Percentiles rank a stretch among this genome's conserved stretches.
These are phyloP conservation scores for Ennomos fuscantarius DNA, from an alignment of 2,888 invertebrate genomes.

Conservation along the genomic window DNA sequence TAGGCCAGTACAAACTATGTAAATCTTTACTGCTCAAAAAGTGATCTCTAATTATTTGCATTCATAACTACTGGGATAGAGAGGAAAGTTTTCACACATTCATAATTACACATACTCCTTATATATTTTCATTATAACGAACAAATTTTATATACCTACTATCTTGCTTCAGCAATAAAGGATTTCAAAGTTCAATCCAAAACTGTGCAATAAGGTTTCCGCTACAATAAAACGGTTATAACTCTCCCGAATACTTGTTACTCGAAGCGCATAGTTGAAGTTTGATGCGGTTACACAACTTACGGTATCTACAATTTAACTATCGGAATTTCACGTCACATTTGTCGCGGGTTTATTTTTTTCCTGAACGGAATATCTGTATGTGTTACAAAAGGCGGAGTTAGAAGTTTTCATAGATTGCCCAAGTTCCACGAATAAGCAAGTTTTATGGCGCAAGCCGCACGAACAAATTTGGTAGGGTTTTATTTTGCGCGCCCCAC, in stretches of 20 bases:
- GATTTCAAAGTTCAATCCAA: not conserved
- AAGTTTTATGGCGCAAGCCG: slow-evolving; percentile 58
- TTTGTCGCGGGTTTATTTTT: slow-evolving; percentile 50
- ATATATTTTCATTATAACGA: too few relatives aligned
- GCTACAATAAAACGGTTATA: slow-evolving; percentile 29
- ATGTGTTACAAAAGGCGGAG: slow-evolving; percentile 47
- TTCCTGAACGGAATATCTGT: slow-evolving; percentile 48
- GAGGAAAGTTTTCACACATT: too few relatives aligned
- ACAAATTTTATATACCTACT: too few relatives aligned
- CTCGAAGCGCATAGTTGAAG: slow-evolving; percentile 27
- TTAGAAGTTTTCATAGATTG: slow-evolving; percentile 58
- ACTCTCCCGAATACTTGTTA: slow-evolving; percentile 22
- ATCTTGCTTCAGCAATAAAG: too few relatives aligned
- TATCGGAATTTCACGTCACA: slow-evolving; percentile 43
- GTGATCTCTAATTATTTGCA: too few relatives aligned
- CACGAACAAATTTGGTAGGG: slow-evolving; percentile 53
- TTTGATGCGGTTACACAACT: slow-evolving; percentile 33
- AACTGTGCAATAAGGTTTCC: slow-evolving; percentile 15
- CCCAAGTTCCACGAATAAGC: slow-evolving; percentile 55
- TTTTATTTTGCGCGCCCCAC: slow-evolving; percentile 58
- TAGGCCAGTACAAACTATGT: too few relatives aligned
- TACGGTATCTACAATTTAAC: slow-evolving; percentile 34
- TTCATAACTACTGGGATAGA: too few relatives aligned
- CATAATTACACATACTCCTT: too few relatives aligned
- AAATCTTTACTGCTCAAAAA: too few relatives aligned